Evolutionary conservation across 2,113 vertebrate species (phyloP), one percentile per base, ranked within the genome.

Genomic region (Coryphaenoides rupestris): DNA sequence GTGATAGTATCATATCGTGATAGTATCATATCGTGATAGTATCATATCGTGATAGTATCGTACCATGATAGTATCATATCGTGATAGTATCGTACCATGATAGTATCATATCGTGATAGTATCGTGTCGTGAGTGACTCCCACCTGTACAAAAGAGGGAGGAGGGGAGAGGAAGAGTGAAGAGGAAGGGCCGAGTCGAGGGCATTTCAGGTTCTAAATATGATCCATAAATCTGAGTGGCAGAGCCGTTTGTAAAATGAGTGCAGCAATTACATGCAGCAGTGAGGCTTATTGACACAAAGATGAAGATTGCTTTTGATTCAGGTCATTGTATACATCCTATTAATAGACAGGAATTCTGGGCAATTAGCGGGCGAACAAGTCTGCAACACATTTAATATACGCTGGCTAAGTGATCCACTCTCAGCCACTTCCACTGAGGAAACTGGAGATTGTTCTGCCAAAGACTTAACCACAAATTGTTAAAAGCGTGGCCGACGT

Each of bases 321-420:
- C 54, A 62, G 62, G 66, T 58, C 23, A 15, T 55, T 24, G n/a
- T 60, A 40, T 28, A 45, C 52, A 73, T 73, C 58, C 55, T 33
- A 46, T 56, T 60, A 76, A 63, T 15, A 21, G 55, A 59, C 46
- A 40, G 23, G 40, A 24, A 59, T 64, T 66, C n/a, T 12, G 28
- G 69, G 63, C 58, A 72, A 61, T 72, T 69, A 58, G 46, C 58
- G 15, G n/a, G 21, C 21, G 49, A 50, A 56, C 58, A 57, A 68
- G 60, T 60, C 16, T 22, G 52, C 40, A 62, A 24, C 46, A 55
- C 22, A 33, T 52, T 68, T 63, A 33, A n/a, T 63, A 64, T 24
- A 54, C 19, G 49, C 24, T 19, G 21, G 46, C n/a, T 19, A 53
- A 56, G 52, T 47, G 58, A 9, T 58, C 47, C 12, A 22, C 50